These are phyloP conservation scores for Vulpes ferrilata DNA, from an alignment of 2,113 vertebrate genomes.

Conservation along the genomic window DNA sequence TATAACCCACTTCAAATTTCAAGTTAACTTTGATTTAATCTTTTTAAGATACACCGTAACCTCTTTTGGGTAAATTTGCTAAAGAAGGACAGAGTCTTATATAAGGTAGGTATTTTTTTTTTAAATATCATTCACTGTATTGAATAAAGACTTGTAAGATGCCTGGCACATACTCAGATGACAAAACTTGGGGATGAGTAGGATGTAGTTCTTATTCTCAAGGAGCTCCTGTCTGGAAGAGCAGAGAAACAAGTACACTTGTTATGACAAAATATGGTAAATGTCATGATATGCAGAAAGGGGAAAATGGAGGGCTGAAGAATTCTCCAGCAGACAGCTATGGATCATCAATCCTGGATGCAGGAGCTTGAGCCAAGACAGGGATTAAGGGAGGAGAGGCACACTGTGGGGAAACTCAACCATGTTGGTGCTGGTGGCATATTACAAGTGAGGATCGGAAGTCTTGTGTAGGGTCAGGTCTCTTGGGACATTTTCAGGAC, in stretches of 20 bases:
- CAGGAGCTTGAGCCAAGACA: background rate
- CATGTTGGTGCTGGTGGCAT: too few relatives aligned
- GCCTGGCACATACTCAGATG: background rate
- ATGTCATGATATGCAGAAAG: background rate
- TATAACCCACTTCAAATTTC: background rate
- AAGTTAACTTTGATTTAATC: background rate
- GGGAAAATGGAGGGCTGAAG: background rate
- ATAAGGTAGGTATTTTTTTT: background rate
- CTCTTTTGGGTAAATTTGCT: background rate
- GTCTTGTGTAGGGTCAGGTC: background rate
- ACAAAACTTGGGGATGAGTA: background rate
- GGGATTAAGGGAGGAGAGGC: background rate
- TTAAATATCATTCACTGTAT: background rate
- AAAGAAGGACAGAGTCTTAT: background rate
- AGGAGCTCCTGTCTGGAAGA: background rate
- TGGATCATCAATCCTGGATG: background rate
- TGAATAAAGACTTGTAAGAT: background rate
- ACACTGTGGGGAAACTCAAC: accelerated
- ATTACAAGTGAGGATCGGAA: background rate
- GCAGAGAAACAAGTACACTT: background rate
- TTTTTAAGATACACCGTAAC: background rate
- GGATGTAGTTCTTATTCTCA: background rate
- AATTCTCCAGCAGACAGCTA: background rate
- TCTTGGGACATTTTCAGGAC: background rate
- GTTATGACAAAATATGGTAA: background rate